A percentile compares a stretch with the other conserved stretches of the same genome.
These are phyloP conservation scores for Cyanoramphus novaezelandiae DNA, from an alignment of 2,113 vertebrate species.

Conservation along the genomic window DNA sequence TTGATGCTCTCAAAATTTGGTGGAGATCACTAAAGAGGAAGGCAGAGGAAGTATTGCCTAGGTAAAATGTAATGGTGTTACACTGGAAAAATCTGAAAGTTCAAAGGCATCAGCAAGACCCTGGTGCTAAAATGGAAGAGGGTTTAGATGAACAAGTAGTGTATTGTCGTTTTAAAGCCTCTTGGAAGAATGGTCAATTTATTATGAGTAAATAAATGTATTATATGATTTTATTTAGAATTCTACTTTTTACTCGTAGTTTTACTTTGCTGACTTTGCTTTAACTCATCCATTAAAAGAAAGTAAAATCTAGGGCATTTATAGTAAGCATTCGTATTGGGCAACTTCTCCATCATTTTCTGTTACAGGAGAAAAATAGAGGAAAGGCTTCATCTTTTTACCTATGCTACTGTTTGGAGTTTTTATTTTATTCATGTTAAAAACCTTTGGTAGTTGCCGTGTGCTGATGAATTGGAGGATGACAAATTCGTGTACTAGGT, in stretches of 20 bases:
- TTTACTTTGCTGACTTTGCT: neutral
- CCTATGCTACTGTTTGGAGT: no score
- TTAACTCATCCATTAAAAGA: neutral
- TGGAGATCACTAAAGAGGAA: neutral
- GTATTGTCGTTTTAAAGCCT: neutral
- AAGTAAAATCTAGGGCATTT: neutral
- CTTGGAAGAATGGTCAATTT: neutral
- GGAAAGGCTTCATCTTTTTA: neutral
- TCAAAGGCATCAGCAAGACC: neutral
- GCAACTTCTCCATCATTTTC: neutral
- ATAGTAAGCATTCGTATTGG: neutral
- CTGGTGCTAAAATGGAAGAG: neutral
- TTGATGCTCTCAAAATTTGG: neutral
- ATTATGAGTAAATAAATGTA: neutral
- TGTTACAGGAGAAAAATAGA: neutral
- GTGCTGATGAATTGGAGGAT: neutral
- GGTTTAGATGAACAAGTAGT: neutral
- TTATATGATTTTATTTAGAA: neutral
- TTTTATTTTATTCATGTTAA: neutral
- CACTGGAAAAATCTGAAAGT: neutral
- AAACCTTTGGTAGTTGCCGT: neutral
- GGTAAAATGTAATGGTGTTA: neutral
- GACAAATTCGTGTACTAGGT: neutral
- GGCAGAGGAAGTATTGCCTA: neutral
- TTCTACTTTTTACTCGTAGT: neutral